Evolutionary conservation across 2,113 vertebrate genomes (phyloP), one percentile per base, ranked within the genome.

Genomic region (Anolis sagrei): DNA sequence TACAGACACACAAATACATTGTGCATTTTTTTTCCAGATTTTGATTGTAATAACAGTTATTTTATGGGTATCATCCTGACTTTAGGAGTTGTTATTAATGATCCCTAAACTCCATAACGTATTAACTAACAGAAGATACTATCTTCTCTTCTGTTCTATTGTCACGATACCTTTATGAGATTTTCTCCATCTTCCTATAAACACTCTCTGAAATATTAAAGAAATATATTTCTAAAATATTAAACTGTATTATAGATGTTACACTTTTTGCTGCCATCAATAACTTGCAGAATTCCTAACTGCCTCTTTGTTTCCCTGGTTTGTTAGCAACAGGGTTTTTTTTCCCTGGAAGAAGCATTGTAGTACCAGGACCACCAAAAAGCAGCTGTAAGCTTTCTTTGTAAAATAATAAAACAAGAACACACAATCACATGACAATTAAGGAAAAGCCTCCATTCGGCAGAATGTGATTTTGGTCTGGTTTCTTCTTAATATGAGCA

Each of bases 101-200:
- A 86, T 81, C 88, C 79, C 93, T 84, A 77, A 85, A 88, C 76
- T 51, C 68, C 78, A 85, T 85, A 48, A 51, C n/a, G 32, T 34
- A 83, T 44, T 73, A 83, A 62, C 11, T 34, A 72, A 76, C 72
- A 85, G 90, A 89, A 91, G 25, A 39, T 62, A 11, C 44, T 81
- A 77, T 78, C 92, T 88, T 88, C 89, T 93, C 75, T 84, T 93
- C 86, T 84, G 25, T 61, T 34, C 54, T 27, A 78, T 72, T 81
- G 66, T 14, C 44, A 54, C 36, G 66, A 82, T 4, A 79, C 83
- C 82, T 76, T 79, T 13, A 0, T 13, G 29, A 5, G 6, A 75
- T 8, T 51, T 11, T 69, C 34, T 81, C 39, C n/a, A 51, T 48
- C 2, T 64, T 7, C 58, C 16, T 83, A 0, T 27, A 64, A n/a